Base-by-base conservation (phyloP, 2,797 vertebrate genomes). In the Coendou prehensilis region DNA sequence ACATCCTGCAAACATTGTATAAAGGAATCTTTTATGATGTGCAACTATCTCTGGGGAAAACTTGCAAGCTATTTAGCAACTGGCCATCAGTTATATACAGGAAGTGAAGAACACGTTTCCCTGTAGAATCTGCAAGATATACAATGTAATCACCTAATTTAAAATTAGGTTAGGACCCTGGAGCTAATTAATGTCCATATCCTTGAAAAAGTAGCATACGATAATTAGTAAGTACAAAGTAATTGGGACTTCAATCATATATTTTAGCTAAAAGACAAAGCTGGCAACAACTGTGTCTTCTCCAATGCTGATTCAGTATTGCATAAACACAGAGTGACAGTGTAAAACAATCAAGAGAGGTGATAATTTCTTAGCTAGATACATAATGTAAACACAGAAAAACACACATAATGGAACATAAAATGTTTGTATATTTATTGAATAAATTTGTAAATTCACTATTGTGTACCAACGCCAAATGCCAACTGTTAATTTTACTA, bases 101-200 rank as follows among this genome's bases (percentile, higher is more conserved):
- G 92, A 97, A 96, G 83, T 94, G 71, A 95, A 93, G 69, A 97
- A 80, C 14, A 1, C 50, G 33, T 94, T 97, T 96, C 92, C 71
- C 84, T 93, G 59, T 56, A 95, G 94, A 96, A 92, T 95, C 79
- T 87, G 45, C 69, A 96, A 94, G 61, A 82, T 97, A 91, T 91
- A 93, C 50, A 95, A 85, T 78, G 56, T 92, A 96, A 97, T 97
- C 85, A 94, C 54, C 83, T 93, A 94, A 96, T 95, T 97, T 97
- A 93, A 92, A 97, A 95, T 97, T 97, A 37, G 85, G 93, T 93
- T 92, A 96, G 83, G 92, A 97, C 71, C 78, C 54, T 94, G 61
- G 26, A 95, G 86, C 88, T 97, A 96, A 94, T 96, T 97, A 97
- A 97, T 89, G 83, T 94, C 56, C 57, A 88, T 88, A 96, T 96